Base-by-base conservation (phyloP, 2,113 vertebrate genomes). In the Poecile atricapillus region DNA sequence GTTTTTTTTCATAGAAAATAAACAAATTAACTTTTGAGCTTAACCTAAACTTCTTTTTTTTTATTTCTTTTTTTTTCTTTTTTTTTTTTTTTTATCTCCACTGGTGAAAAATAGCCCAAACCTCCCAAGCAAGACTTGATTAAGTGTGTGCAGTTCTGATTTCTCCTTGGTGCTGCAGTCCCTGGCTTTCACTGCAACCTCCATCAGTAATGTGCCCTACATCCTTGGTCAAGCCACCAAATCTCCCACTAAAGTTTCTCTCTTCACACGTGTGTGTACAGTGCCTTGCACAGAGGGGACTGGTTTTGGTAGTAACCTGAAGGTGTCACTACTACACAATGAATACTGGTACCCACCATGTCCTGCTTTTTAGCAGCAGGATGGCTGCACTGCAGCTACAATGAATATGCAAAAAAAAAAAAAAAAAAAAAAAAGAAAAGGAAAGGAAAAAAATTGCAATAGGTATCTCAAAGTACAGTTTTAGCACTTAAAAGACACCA, bases 311-410 rank as follows among this genome's bases (percentile, higher is more conserved):
- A 92, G 68, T 8, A n/a, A 93, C 93, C 94, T 96, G 94, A 87
- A 94, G 90, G 56, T 92, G 96, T 95, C 90, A 96, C 92, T 94
- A 69, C 90, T 90, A 86, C 64, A 88, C 92, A 94, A 20, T 88
- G 76, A 90, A 97, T 94, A 85, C 75, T 63, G 86, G 83, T 74
- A 93, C 55, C 90, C 75, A 76, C 68, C 67, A 55, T 7, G 3
- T 55, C 76, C 90, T 80, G 15, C 11, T 78, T 71, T 71, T 69
- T 19, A 67, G 43, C 55, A 86, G 78, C 46, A 88, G 63, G 39
- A 56, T 56, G 82, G 75, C 46, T 94, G 93, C 87, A 83, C 87
- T 85, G 82, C 87, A 64, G 84, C 84, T 85, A 39, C 55, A 91
- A 93, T 85, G 91, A 91, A 65, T 67, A 69, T 74, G 65, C 49